These are phyloP conservation scores for Saguinus midas DNA, from an alignment of 2,113 vertebrate genomes.

Conservation along the genomic window DNA sequence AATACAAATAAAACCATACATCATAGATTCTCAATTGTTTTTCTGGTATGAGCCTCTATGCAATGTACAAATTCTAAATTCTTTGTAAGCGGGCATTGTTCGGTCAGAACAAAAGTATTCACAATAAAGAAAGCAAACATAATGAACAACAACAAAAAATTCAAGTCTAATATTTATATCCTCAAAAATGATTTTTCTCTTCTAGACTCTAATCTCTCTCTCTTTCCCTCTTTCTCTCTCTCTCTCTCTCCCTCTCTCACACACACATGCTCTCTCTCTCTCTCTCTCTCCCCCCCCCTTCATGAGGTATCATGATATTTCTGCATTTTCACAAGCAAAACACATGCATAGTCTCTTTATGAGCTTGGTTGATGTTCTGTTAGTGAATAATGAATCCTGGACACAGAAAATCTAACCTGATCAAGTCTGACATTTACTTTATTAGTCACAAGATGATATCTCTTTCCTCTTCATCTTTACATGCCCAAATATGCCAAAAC, in stretches of 20 bases:
- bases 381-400: not conserved
- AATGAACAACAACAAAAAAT: not conserved
- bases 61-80: not conserved
- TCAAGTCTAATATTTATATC: not conserved
- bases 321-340: slow-evolving; percentile 4
- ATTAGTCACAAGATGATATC: not conserved
- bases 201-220: not conserved
- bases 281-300: not conserved
- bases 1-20: not conserved
- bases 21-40: not conserved
- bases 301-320: not conserved
- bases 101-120: not conserved
- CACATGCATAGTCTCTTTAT: not conserved
- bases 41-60: not conserved
- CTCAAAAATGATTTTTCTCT: not conserved
- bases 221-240: not conserved
- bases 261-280: not conserved
- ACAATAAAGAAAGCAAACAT: not conserved
- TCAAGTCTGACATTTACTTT: slow-evolving; percentile 41
- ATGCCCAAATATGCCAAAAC: not conserved
- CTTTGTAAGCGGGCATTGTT: not conserved
- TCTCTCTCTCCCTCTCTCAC: no score
- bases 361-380: not conserved
- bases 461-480: not conserved
- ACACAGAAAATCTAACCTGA: not conserved